Base-by-base conservation (phyloP, 2,113 vertebrate genomes). In the Ammodytes marinus region DNA sequence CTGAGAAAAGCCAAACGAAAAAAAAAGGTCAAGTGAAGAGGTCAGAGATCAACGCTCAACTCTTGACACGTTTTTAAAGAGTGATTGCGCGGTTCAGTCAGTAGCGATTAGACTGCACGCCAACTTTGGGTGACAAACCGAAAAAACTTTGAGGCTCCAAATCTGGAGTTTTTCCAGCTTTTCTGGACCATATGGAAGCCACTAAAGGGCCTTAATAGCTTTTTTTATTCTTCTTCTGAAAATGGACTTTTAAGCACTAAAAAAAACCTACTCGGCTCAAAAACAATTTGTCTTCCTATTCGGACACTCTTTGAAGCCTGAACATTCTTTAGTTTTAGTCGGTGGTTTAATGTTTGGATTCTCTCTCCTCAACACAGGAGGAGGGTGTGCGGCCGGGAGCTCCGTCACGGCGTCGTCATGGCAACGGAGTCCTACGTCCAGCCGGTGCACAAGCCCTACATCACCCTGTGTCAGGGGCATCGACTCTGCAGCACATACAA, bases 401-500 rank as follows among this genome's bases (percentile, higher is more conserved):
- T 53, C 0, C 88, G 60, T 47, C 71, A 68, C 71, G 78, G 11
- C 37, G 82, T 93, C 4, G 85, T 88, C 3, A 65, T 85, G 27
- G 79, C 85, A 67, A 80, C 94, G 0, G 94, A 97, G 92, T 97
- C 97, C 0, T 97, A 95, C 1, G 65, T 96, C 72, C 96, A 96
- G 89, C 95, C 97, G 0, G 85, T 97, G 40, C 96, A 99, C 93
- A 97, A 95, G 92, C 97, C 98, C 73, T 97, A 97, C 94, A 96
- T 99, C 91, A 97, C 97, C 83, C 86, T 95, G 84, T 99, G 98
- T 74, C 95, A 91, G 0, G 97, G 94, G 15, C 94, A 96, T 17
- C 95, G 95, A 0, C 88, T 97, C 83, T 99, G 98, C 94, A 99
- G 97, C 91, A 97, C 97, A 0, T 99, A 99, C 96, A 97, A 97